phyloP scores from a whole-genome alignment of 2,888 invertebrate species.

The Fissipunctia ypsillon region DNA sequence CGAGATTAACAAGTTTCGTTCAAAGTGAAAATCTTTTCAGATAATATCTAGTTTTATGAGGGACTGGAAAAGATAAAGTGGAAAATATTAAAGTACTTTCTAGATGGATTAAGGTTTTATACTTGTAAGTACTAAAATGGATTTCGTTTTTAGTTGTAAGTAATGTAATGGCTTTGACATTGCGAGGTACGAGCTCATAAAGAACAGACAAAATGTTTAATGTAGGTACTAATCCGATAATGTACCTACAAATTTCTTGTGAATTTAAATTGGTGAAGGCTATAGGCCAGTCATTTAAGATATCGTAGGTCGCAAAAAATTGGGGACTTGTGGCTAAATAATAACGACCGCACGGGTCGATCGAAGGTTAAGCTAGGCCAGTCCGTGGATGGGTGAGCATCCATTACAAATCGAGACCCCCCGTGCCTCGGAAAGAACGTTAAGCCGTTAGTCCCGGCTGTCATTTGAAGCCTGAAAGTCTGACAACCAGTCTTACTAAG shows the following conservation, averaged over 20 bases:
- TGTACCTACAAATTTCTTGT: background rate
- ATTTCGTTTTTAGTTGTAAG: conserved; percentile 28
- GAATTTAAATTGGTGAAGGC: too few relatives aligned
- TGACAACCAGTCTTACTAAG: too few relatives aligned
- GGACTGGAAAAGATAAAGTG: conserved; percentile 29
- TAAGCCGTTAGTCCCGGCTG: too few relatives aligned
- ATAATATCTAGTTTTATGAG: conserved; percentile 48
- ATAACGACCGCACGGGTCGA: too few relatives aligned
- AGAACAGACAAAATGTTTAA: background rate
- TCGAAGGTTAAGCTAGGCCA: too few relatives aligned
- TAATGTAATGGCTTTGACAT: conserved; percentile 32
- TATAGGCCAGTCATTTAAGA: too few relatives aligned
- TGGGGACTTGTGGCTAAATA: too few relatives aligned
- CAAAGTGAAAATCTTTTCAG: conserved; percentile 50
- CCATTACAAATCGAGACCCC: too few relatives aligned
- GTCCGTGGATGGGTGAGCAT: too few relatives aligned
- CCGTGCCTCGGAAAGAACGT: too few relatives aligned
- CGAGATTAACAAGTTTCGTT: conserved; percentile 35
- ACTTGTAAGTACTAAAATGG: conserved; percentile 3
- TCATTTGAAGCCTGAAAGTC: too few relatives aligned
- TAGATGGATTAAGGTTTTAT: conserved; percentile 33
- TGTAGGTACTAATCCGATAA: background rate
- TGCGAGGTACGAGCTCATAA: conserved; percentile 3
- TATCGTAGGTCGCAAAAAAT: too few relatives aligned
- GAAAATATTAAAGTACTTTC: conserved; percentile 42